A percentile compares a stretch with the other conserved stretches of the same genome.
These are phyloP conservation scores for Orthonevra nobilis DNA, from an alignment of 2,888 invertebrate species.

Conservation along the genomic window DNA sequence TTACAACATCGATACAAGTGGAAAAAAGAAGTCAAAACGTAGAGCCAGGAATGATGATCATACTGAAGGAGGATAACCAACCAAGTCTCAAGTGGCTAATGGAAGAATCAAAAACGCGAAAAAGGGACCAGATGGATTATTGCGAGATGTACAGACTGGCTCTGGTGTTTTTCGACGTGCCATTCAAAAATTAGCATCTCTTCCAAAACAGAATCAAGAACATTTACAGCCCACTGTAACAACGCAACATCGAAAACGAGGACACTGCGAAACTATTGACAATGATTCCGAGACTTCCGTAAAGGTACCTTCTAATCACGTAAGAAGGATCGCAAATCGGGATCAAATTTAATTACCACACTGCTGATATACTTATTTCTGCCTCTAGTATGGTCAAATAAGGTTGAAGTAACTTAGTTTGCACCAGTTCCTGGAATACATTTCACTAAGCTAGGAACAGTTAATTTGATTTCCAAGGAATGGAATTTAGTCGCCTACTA, in stretches of 20 bases:
- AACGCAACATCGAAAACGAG: too few species aligned
- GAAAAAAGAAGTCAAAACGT: too few species aligned
- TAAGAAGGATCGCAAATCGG: too few species aligned
- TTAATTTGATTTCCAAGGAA: slow-evolving; percentile 6
- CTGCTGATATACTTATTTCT: too few species aligned
- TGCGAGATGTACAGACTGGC: slow-evolving; percentile 29
- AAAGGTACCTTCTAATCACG: too few species aligned
- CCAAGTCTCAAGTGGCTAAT: slow-evolving; percentile 40
- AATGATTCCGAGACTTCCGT: too few species aligned
- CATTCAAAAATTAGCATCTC: slow-evolving; percentile 29
- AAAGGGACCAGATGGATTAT: slow-evolving; percentile 11
- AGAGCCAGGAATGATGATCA: slow-evolving; percentile 31
- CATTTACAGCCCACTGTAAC: too few species aligned
- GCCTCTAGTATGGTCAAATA: too few species aligned
- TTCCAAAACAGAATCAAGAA: slow-evolving; percentile 3
- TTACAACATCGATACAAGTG: too few species aligned
- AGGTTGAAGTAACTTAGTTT: slow-evolving; percentile 3
- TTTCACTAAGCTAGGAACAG: slow-evolving; percentile 4
- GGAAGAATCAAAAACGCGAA: slow-evolving; percentile 16
- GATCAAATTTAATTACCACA: too few species aligned
- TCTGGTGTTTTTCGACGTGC: slow-evolving; percentile 15
- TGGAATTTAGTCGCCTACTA: slow-evolving; percentile 51
- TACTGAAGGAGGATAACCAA: slow-evolving; percentile 35
- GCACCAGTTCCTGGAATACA: slow-evolving; percentile 24
- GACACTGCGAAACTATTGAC: too few species aligned